Evolutionary conservation across 2,797 vertebrate genomes (phyloP).

Genomic region (Trachurus trachurus): DNA sequence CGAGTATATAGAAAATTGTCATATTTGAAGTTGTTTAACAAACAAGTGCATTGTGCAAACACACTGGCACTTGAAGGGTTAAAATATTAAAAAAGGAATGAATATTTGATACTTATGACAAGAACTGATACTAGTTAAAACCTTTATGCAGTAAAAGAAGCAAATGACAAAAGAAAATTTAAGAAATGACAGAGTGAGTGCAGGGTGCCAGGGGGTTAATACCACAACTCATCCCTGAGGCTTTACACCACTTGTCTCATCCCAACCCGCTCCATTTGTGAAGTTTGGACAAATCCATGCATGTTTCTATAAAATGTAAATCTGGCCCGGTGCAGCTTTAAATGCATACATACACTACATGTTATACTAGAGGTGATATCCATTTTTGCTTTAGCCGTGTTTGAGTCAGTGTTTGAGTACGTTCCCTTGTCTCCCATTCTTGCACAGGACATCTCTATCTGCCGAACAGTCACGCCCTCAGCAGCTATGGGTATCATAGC

Average conservation of each 20-base stretch:
- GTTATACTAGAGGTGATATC: conserved; percentile 15
- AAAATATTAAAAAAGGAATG: no score
- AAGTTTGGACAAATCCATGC: not conserved
- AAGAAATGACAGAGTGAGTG: no score
- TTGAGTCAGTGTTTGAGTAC: conserved; percentile 13
- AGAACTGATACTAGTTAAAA: no score
- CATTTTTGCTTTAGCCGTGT: conserved; percentile 19
- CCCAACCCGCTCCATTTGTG: not conserved
- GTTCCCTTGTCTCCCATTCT: conserved; percentile 48
- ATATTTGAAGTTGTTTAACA: no score
- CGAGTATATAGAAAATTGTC: no score
- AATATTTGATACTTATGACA: no score
- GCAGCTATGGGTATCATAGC: conserved; percentile 95
- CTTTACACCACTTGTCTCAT: not conserved
- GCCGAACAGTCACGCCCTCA: conserved; percentile 92
- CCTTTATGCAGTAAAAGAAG: no score
- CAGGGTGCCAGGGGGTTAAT: no score
- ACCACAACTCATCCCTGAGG: not conserved
- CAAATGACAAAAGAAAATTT: no score
- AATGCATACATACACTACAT: not conserved
- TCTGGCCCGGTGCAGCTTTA: conserved; percentile 23
- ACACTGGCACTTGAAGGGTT: no score
- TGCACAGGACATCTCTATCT: conserved; percentile 88
- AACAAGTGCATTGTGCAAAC: no score
- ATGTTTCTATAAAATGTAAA: not conserved